These are phyloP conservation scores for Anas bahamensis DNA, from an alignment of 2,797 vertebrate species.

Conservation along the genomic window DNA sequence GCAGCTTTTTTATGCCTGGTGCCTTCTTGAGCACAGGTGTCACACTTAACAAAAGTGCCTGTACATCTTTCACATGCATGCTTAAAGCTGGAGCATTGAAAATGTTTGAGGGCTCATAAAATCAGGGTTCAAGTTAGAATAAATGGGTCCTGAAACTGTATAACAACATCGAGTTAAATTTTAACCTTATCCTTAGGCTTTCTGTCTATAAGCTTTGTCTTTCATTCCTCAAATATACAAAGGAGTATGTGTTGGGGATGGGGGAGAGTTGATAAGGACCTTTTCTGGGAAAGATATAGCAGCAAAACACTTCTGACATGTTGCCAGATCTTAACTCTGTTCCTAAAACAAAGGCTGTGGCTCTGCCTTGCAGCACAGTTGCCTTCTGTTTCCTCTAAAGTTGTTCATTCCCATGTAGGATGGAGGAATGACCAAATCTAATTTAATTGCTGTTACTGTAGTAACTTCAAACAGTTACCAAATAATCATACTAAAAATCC, in stretches of 20 bases:
- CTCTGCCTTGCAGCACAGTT: slow-evolving; percentile 35
- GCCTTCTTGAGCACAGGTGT: background rate
- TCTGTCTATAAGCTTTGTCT: background rate
- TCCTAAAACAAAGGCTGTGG: background rate
- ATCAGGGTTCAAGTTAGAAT: rapidly evolving
- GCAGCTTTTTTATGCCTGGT: background rate
- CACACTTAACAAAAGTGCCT: background rate
- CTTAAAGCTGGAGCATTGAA: background rate
- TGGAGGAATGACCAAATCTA: slow-evolving; percentile 27
- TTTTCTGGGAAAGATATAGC: background rate
- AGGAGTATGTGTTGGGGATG: background rate
- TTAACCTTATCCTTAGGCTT: background rate
- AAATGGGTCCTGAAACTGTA: background rate
- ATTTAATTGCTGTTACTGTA: slow-evolving; percentile 47
- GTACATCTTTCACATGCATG: rapidly evolving
- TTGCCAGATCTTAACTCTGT: background rate
- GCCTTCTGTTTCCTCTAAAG: slow-evolving; percentile 9
- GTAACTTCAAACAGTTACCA: slow-evolving; percentile 32
- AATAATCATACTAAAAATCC: slow-evolving; percentile 39
- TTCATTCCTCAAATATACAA: background rate
- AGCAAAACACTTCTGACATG: background rate
- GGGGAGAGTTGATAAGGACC: background rate
- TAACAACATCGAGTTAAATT: background rate
- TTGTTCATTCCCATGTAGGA: background rate
- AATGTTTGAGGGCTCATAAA: background rate